Conservation (phyloP, 2,113 vertebrate species). For the Chlorodrepanis virens region DNA sequence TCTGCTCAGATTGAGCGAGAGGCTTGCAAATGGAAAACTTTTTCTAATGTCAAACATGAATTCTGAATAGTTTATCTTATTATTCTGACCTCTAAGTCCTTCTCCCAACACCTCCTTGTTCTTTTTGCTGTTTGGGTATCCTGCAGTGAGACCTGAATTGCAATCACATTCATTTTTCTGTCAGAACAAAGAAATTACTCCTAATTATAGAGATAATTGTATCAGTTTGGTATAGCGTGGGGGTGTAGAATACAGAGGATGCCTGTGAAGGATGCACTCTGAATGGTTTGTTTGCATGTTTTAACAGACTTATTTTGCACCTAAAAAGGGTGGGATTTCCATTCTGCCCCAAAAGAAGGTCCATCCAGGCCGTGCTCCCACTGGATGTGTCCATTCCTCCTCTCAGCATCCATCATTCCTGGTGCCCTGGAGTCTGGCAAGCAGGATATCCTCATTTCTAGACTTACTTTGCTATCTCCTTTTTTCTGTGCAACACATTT, state of each 20-base stretch:
- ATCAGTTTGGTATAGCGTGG: accelerated
- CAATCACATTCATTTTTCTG: neutral
- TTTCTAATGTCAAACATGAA: neutral
- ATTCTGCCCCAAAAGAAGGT: neutral
- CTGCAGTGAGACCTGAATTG: neutral
- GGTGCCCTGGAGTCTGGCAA: accelerated
- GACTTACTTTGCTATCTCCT: neutral
- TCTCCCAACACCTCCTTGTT: neutral
- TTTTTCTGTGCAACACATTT: neutral
- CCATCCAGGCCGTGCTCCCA: neutral
- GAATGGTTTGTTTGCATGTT: neutral
- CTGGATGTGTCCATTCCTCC: neutral
- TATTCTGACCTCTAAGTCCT: neutral
- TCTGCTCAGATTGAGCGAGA: neutral
- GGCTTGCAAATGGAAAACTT: neutral
- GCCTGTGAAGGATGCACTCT: neutral
- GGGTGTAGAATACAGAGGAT: neutral
- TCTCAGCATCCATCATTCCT: neutral
- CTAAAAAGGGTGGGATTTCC: neutral
- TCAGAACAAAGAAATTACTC: neutral
- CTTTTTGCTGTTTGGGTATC: neutral
- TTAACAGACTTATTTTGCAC: neutral
- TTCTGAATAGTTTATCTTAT: neutral
- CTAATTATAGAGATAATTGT: neutral
- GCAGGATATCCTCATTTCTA: neutral